Base-by-base conservation (phyloP, 2,797 vertebrate species). In the Characodon lateralis region DNA sequence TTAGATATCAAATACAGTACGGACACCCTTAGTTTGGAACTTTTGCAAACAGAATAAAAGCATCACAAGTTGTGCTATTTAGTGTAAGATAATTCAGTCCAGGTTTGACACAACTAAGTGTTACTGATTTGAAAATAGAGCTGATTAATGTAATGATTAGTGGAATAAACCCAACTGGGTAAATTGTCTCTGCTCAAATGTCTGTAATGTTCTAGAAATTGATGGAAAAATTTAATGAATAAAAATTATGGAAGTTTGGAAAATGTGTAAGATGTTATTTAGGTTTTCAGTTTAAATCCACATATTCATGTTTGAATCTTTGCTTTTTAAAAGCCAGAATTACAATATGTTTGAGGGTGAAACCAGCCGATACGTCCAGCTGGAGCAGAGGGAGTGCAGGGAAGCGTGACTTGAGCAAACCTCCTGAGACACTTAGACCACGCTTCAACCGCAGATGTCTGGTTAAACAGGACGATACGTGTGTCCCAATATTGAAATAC, bases 341-440 rank as follows among this genome's bases (percentile, higher is more conserved):
- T 77, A 76, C 86, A 35, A 87, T 80, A 76, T 84, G 53, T 88
- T 79, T 90, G 81, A 65, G 82, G 71, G 83, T 78, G 39, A 83
- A 88, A 79, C 43, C 72, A 55, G 89, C 93, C 91, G 87, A 93
- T 90, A 53, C n/a, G 18, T 88, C 79, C 93, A 92, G 88, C 91
- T 93, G 92, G 87, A 88, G 77, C 83, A 86, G 88, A 88, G 85
- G 84, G 77, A 85, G 89, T 77, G 78, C 90, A 81, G 79, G 79
- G 89, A 88, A 89, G 92, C 92, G 90, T 93, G 93, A 93, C 91
- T 86, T 72, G 79, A 56, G 50, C 79, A 89, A 92, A 82, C 86
- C 93, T 85, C 90, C 81, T 74, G 90, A 92, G 92, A 92, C 87
- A 3, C 76, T 69, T 61, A n/a, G 46, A 72, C 84, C 74, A 41